Evolutionary conservation across 2,797 vertebrate species (phyloP).

Genomic region (Prunella strophiata): DNA sequence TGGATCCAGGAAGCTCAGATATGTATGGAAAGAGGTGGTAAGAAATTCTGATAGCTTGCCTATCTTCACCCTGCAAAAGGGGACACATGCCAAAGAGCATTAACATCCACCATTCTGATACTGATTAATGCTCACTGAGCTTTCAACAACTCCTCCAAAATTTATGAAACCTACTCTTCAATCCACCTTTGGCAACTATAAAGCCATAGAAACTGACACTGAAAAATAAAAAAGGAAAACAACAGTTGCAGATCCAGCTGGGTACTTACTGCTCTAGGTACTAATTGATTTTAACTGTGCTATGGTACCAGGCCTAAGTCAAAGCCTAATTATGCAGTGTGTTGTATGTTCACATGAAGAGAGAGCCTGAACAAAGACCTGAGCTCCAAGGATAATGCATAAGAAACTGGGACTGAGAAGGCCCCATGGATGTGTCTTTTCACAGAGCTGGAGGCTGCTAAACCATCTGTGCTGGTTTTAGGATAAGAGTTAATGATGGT

Average conservation of each 20-base stretch:
- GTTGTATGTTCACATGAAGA: background rate
- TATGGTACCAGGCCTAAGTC: background rate
- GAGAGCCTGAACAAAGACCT: background rate
- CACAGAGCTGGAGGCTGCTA: background rate
- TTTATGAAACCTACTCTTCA: background rate
- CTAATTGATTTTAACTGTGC: background rate
- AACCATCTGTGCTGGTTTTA: background rate
- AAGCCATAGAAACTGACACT: background rate
- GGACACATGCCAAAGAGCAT: background rate
- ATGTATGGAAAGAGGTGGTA: slow-evolving; percentile 93
- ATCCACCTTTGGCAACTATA: background rate
- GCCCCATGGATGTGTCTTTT: background rate
- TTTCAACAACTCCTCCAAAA: background rate
- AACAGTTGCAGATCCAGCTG: background rate
- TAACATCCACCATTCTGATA: background rate
- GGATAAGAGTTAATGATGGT: background rate
- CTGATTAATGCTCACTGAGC: background rate
- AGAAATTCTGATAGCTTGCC: slow-evolving; percentile 90
- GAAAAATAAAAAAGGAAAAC: background rate
- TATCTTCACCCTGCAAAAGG: slow-evolving; percentile 86
- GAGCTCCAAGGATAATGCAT: background rate
- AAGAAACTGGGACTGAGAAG: background rate
- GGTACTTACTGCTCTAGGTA: background rate
- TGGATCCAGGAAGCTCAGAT: slow-evolving; percentile 92
- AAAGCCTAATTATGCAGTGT: background rate